Evolutionary conservation across 2,113 vertebrate species (phyloP), one percentile per base, ranked within the genome.

Genomic region (Phainopepla nitens): DNA sequence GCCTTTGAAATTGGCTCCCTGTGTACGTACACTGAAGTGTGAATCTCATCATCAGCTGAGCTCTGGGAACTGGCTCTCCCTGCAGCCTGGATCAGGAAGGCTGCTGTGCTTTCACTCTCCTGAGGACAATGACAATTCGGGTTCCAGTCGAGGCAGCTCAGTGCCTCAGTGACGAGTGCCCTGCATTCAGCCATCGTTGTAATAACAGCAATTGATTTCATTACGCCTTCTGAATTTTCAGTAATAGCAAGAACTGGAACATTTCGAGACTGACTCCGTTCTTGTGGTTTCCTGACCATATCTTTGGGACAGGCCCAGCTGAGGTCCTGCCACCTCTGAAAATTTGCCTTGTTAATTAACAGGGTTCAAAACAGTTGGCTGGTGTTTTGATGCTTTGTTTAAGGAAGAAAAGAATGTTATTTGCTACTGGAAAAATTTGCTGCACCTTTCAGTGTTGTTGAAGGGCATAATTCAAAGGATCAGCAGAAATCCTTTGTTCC

Each of bases 1-100:
- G 42, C 87, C 95, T 96, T 96, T 94, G 93, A 91, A 95, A 94
- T 79, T 92, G 94, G 53, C 84, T 96, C 87, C 77, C 93, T 72
- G 39, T 18, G 65, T 61, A 65, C 19, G 23, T 31, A 39, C 56
- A 72, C 81, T 87, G 20, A 31, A 87, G 91, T 93, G 93, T 91
- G 91, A 96, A 92, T 95, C 73, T 83, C 71, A 89, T 82, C 65
- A 92, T 64, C 78, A 36, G 81, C 6, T 20, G n/a, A 94, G 78
- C 93, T 42, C 65, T 20, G 45, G 73, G 86, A 93, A 31, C 50
- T 51, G 76, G 20, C 73, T 95, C 66, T 89, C 61, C 89, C 94
- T 69, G 86, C 80, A 92, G 83, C 89, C 36, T 3, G 1, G 45
- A 61, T 41, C 45, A 49, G 91, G 49, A 56, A 51, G 44, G 54